phyloP scores from a whole-genome alignment of 2,113 vertebrate genomes.

The Neopipo cinnamomea region DNA sequence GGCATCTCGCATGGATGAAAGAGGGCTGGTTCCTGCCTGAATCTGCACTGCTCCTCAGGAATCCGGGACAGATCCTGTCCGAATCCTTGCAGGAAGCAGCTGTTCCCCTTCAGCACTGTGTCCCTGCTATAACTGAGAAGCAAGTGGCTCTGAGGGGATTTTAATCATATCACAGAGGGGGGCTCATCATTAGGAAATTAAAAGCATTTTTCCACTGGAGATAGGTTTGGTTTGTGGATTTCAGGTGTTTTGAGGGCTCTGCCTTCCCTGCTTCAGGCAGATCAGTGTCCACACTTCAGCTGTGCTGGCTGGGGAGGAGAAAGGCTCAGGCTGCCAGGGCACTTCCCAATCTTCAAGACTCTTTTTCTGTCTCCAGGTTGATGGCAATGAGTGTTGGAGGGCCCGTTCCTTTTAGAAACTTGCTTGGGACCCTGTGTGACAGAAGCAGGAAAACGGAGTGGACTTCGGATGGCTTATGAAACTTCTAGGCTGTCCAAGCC shows the following conservation, averaged over 20 bases:
- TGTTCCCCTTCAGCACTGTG: neutral
- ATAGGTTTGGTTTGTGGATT: neutral
- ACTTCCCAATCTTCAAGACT: neutral
- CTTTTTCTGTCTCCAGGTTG: neutral
- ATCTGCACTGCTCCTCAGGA: neutral
- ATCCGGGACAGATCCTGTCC: neutral
- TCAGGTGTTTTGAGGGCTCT: neutral
- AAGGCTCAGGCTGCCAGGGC: neutral
- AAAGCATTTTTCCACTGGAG: neutral
- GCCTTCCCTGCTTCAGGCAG: accelerated
- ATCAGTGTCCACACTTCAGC: accelerated
- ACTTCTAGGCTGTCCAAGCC: neutral
- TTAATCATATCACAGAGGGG: neutral
- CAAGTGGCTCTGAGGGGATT: neutral
- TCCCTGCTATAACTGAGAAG: neutral
- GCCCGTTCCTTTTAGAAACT: neutral
- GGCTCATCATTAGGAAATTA: neutral
- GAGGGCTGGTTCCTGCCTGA: neutral
- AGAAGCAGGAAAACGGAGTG: neutral
- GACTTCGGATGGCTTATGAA: neutral
- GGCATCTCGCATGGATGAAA: accelerated
- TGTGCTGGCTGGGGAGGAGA: neutral
- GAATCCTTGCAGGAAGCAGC: neutral
- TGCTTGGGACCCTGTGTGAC: neutral
- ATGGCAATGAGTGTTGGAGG: neutral